These are phyloP conservation scores for Drosophila biarmipes DNA, from an alignment of 1,140 invertebrate species.

Conservation along the genomic window DNA sequence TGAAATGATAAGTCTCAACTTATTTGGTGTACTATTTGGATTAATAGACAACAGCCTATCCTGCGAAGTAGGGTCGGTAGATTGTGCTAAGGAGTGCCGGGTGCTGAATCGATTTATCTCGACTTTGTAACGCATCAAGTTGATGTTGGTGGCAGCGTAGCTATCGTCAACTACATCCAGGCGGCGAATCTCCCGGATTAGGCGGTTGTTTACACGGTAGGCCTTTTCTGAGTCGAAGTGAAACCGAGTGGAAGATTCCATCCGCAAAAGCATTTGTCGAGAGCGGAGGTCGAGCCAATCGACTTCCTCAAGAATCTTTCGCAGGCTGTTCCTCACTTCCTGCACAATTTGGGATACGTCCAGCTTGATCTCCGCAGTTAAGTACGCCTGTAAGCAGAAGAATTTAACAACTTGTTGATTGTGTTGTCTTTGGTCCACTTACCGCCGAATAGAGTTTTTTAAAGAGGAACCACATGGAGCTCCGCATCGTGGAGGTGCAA, in stretches of 20 bases:
- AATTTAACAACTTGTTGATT: not conserved
- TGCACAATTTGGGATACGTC: constrained; percentile 54
- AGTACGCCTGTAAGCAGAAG: constrained; percentile 42
- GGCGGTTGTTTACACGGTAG: constrained; percentile 21
- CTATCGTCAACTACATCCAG: constrained; percentile 31
- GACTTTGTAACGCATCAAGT: constrained; percentile 37
- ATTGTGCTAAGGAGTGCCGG: constrained; percentile 34
- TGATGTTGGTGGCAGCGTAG: constrained; percentile 58
- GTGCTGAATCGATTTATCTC: constrained; percentile 49
- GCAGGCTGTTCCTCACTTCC: constrained; percentile 86
- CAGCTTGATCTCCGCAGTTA: constrained; percentile 48
- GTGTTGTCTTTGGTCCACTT: not conserved
- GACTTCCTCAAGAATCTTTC: constrained; percentile 86
- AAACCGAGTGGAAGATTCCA: constrained; percentile 86
- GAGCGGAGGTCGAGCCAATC: constrained; percentile 91
- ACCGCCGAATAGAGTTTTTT: constrained; percentile 55
- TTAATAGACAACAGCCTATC: no score
- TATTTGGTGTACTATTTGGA: no score
- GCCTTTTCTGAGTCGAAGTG: constrained; percentile 87
- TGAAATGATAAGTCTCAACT: no score
- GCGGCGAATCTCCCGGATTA: constrained; percentile 52
- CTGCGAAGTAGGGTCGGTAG: constrained; percentile 52
- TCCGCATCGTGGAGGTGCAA: constrained; percentile 32
- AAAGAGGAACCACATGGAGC: constrained; percentile 39
- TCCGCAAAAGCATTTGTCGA: constrained; percentile 85